Base-by-base conservation (phyloP, 1,140 invertebrate species). In the Idris sp. region DNA sequence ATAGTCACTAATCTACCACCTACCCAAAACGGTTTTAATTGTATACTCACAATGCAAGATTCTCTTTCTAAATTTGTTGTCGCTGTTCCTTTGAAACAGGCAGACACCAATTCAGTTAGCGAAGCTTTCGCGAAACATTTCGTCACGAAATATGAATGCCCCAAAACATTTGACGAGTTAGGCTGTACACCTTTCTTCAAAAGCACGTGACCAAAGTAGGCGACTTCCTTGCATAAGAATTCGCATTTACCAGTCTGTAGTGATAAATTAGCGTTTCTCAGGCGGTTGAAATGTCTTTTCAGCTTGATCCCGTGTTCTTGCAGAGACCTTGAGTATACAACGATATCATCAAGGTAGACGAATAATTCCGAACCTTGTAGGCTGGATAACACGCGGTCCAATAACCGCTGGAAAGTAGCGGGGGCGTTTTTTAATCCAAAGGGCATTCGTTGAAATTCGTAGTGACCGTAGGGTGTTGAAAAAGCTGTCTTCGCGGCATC, bases 111-210 rank as follows among this genome's bases (percentile, higher is more conserved):
- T 13, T 2, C 40, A 0, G 18, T 26, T 2, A 26, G 5, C 0
- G 25, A 30, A 4, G 41, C 41, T 41, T 11, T 16, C 8, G 2
- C 56, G 16, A 11, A 46, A 46, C 16, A 26, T 46, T 4, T 43
- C 56, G 0, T 30, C 56, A 2, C 26, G 13, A 8, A 41, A 30
- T 7, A 59, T n/a, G 10, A 59, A 59, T 0, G 41, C 30, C 30
- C 51, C 6, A 19, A 2, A 0, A 36, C 16, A 15, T 36, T 36
- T 7, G 7, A 15, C 1, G 1, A 0, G 4, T 86, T 83, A 8
- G 46, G 25, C 8, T 22, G 7, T 1, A 62, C 36, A 3, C 43
- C 43, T 10, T 62, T 11, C 31, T 14, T 15, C 0, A 28, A 14
- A 8, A 58, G 43, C 1, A 58, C 2, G 9, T 58, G 40, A 4